Base-by-base conservation (phyloP, 1,140 invertebrate genomes). In the Calephelis nemesis region DNA sequence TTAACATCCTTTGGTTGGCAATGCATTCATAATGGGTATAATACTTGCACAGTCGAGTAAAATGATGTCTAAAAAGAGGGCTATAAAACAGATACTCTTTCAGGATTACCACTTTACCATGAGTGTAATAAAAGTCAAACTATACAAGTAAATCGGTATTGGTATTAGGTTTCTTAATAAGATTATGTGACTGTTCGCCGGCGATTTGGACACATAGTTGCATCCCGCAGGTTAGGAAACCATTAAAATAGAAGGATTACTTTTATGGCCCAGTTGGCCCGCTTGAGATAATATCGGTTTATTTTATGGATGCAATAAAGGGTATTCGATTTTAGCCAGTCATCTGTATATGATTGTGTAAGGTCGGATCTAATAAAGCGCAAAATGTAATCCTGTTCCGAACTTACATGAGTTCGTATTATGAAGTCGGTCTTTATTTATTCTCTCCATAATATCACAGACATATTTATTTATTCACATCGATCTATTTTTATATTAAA, bases 231-330 rank as follows among this genome's bases (percentile, higher is more conserved):
- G 82, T 87, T 85, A 80, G 78, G 79, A 76, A 75, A 76, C 78
- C 84, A 90, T 88, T 90, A 90, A 90, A 88, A 88, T 88, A 82
- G 85, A 86, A 85, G 88, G 86, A 87, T 90, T 90, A 87, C 85
- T 90, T 90, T 90, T 88, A 90, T 88, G 67, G 81, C 82, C 77
- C 84, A 77, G 82, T 85, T 87, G 80, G 84, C 81, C 75, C 88
- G 86, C 82, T 84, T 85, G 79, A 88, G 86, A 90, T 90, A 90
- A 90, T 90, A 91, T 89, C 84, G 82, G 81, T 83, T 84, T 87
- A 90, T 88, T 90, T 90, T 89, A 89, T 89, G 84, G 76, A 72
- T 75, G 81, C 80, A 91, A 88, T 91, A 91, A 89, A 87, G 79
- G 83, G 83, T 87, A 84, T 88, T 89, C 82, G 83, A 87, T 90